A percentile compares a stretch with the other conserved stretches of the same genome.
Evolutionary conservation across 2,113 vertebrate species (phyloP).

Genomic region (Urocolius indicus): DNA sequence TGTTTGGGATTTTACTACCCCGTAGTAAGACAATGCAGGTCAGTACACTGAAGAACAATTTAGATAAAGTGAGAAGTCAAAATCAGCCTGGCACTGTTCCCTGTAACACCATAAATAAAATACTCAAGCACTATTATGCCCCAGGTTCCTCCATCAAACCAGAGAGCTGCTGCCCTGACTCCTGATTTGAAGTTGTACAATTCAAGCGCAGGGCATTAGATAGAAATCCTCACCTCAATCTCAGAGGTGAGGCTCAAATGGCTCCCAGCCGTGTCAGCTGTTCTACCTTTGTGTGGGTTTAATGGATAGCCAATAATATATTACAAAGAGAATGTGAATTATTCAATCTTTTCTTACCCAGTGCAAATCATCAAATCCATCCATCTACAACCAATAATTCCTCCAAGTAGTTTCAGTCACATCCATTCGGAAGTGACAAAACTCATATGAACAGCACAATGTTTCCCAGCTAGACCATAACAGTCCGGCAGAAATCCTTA

Average conservation of each 20-base stretch:
- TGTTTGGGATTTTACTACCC: neutral
- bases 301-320: neutral
- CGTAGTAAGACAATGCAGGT: neutral
- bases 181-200: neutral
- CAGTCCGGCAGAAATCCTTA: neutral
- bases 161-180: fast-evolving
- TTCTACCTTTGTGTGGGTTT: neutral
- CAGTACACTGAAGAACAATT: neutral
- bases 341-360: neutral
- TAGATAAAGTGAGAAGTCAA: neutral
- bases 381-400: neutral
- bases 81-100: neutral
- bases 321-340: neutral
- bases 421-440: neutral
- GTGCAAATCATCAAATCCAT: neutral
- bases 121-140: neutral
- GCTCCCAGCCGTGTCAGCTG: slow-evolving; percentile 4
- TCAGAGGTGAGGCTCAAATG: slow-evolving; percentile 2
- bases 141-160: neutral
- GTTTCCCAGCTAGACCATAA: neutral
- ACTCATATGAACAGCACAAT: neutral
- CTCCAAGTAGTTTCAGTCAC: neutral
- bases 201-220: neutral
- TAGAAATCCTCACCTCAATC: neutral
- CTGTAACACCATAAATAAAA: neutral